A percentile compares a stretch with the other conserved stretches of the same genome.
Evolutionary conservation across 2,888 invertebrate genomes (phyloP).

Genomic region (Lochmaea crataegi): DNA sequence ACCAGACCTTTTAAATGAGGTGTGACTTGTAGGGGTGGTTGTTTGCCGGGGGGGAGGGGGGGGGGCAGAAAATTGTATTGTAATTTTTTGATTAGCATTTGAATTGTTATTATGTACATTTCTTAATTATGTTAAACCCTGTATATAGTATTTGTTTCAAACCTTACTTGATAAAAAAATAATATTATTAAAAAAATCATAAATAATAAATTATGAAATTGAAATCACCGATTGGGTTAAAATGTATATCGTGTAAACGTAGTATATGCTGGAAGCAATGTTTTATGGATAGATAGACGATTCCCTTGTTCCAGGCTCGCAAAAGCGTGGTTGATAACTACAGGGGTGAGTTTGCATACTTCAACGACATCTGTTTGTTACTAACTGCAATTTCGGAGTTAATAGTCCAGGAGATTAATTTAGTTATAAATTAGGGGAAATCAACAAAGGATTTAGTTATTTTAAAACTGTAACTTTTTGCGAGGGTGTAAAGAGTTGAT

Average conservation of each 20-base stretch:
- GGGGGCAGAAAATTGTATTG: no score
- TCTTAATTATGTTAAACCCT: no score
- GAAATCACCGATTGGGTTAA: no score
- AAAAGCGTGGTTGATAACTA: conserved; percentile 6
- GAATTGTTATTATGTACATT: no score
- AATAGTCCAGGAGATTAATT: conserved; percentile 17
- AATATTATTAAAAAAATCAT: no score
- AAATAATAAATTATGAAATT: no score
- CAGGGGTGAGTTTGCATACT: conserved; percentile 22
- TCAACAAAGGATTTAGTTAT: not conserved
- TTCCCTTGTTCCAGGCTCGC: not conserved
- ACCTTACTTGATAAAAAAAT: no score
- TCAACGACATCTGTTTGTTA: conserved; percentile 36
- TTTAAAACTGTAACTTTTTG: not conserved
- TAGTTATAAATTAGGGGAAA: conserved; percentile 1
- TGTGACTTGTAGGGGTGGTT: no score
- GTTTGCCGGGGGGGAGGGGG: no score
- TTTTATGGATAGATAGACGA: not conserved
- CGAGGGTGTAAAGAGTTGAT: not conserved
- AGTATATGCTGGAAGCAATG: conserved; percentile 59
- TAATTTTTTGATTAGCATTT: no score
- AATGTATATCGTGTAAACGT: conserved; percentile 45
- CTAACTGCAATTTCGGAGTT: conserved; percentile 27
- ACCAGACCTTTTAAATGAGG: no score
- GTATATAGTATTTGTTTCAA: no score